Evolutionary conservation across 1,140 invertebrate species (phyloP), one percentile per base, ranked within the genome.

Genomic region (Zophobas atratus): DNA sequence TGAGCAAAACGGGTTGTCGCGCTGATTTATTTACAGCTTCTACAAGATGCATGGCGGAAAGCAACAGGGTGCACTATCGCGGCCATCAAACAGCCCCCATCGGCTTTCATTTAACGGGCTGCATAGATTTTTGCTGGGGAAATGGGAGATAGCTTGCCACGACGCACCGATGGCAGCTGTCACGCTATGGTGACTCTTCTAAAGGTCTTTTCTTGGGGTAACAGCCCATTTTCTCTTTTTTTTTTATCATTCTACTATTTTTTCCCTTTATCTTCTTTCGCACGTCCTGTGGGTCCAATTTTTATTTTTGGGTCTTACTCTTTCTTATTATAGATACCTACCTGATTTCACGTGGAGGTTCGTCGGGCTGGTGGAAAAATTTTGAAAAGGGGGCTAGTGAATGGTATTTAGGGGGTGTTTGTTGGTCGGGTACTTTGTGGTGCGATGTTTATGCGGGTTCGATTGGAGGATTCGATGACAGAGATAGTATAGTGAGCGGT

Each of bases 21-120:
- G 35, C 51, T 76, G 60, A 76, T 76, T 76, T 76, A 76, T 72
- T 77, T 77, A 63, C 43, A 77, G 43, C 38, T 77, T 57, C 55
- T 77, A 70, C 48, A 77, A 72, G 76, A 71, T 77, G 48, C 63
- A 71, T 71, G 76, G 67, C 34, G 55, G 32, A 77, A 63, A 71
- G 70, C 67, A 77, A 76, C 57, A 63, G 74, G 43, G 43, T 76
- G 74, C 33, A 48, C 39, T 75, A 56, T 75, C n/a, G 49, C n/a
- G 3, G 49, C 49, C 49, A 51, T 51, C 49, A 51, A 51, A 51
- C n/a, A 51, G n/a, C 43, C 43, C 43, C 43, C 43, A 46, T 46
- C 57, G 6, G 57, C n/a, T 70, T 41, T 70, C 63, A 70, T 70
- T 70, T 70, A 70, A 70, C 38, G 41, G 1, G 8, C n/a, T 6